These are phyloP conservation scores for Eilema depressum DNA, from an alignment of 2,888 invertebrate species.

Conservation along the genomic window DNA sequence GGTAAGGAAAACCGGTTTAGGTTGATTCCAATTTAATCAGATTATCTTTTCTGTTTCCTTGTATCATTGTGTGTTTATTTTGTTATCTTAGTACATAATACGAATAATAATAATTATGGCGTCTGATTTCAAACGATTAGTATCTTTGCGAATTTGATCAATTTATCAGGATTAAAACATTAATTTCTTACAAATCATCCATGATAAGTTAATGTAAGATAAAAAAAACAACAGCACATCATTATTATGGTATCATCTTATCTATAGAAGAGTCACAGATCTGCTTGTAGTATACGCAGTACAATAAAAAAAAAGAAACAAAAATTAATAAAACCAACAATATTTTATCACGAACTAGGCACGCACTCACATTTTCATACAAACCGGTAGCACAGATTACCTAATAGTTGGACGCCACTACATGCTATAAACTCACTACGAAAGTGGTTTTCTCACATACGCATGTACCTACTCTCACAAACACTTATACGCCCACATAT, in stretches of 20 bases:
- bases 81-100: not conserved
- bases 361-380: no score
- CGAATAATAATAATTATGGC: not conserved
- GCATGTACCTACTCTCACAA: no score
- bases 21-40: no score
- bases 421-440: no score
- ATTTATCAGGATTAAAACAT: conserved; percentile 4
- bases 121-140: not conserved
- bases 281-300: not conserved
- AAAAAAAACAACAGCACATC: not conserved
- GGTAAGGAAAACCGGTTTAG: no score
- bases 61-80: not conserved
- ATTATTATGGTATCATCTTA: not conserved
- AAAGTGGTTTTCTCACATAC: no score
- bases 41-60: not conserved
- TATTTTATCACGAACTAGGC: no score
- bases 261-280: not conserved
- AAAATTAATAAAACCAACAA: not conserved
- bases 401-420: no score
- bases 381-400: no score
- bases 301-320: no score
- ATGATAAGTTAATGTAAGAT: not conserved
- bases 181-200: not conserved
- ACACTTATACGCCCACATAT: no score
- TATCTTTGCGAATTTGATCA: not conserved